A percentile compares a stretch with the other conserved stretches of the same genome.
Conservation (phyloP, 2,113 vertebrate genomes). For the Symphodus melops region DNA sequence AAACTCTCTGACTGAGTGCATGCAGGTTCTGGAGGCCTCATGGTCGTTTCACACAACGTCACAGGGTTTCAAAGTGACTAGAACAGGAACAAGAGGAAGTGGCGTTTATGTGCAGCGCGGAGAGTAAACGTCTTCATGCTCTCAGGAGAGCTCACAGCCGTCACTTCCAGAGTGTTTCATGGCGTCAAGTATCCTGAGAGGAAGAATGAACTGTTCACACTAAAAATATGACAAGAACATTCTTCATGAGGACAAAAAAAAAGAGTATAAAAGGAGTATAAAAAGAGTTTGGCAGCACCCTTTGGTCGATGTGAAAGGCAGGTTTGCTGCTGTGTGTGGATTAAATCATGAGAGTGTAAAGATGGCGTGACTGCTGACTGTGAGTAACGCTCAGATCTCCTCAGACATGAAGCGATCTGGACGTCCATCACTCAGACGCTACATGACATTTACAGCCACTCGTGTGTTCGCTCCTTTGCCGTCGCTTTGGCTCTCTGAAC, state of each 20-base stretch:
- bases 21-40: not conserved
- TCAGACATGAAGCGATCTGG: slow-evolving; percentile 54
- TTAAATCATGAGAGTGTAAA: slow-evolving; percentile 47
- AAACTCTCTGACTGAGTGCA: not conserved
- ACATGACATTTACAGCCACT: slow-evolving; percentile 56
- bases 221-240: slow-evolving; percentile 4
- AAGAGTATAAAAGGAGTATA: slow-evolving; percentile 17
- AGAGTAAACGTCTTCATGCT: slow-evolving; percentile 16
- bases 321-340: slow-evolving; percentile 32
- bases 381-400: slow-evolving; percentile 47
- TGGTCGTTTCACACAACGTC: slow-evolving; percentile 2
- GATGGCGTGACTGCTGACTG: slow-evolving; percentile 54
- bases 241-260: too few relatives aligned
- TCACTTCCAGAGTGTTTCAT: not conserved
- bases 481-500: slow-evolving; percentile 30
- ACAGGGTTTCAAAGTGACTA: not conserved
- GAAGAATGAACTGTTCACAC: slow-evolving; percentile 33
- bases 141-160: slow-evolving; percentile 12
- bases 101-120: slow-evolving; percentile 15
- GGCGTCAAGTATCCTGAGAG: not conserved
- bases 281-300: slow-evolving; percentile 17
- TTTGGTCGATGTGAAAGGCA: slow-evolving; percentile 7
- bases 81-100: slow-evolving; percentile 1
- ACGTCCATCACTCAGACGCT: slow-evolving; percentile 55
- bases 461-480: slow-evolving; percentile 44